Conservation (phyloP, 1,140 invertebrate species). For the Paracyclopina nana region DNA sequence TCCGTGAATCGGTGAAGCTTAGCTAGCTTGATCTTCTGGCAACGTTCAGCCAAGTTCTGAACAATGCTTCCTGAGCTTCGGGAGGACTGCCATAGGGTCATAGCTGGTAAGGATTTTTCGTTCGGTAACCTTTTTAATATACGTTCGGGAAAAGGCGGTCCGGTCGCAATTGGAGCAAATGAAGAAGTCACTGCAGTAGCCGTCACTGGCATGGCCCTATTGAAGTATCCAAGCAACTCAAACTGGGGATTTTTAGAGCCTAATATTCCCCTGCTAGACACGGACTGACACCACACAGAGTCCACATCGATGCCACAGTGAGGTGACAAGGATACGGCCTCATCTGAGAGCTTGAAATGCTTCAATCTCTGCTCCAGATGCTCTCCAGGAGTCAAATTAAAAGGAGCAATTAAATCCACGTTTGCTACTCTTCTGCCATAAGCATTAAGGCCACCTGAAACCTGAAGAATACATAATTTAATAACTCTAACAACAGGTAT, state of each 20-base stretch:
- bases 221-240: no score
- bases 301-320: no score
- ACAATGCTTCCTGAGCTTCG: not conserved
- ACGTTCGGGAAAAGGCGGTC: not conserved
- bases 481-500: not conserved
- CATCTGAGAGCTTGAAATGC: no score
- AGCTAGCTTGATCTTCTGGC: not conserved
- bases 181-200: not conserved
- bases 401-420: not conserved
- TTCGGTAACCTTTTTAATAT: not conserved
- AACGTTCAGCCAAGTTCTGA: not conserved
- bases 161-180: not conserved
- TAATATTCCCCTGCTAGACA: no score
- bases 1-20: constrained; percentile 9
- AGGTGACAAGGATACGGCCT: no score
- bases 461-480: not conserved
- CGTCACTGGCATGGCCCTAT: no score
- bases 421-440: not conserved
- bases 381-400: not conserved
- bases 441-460: not conserved
- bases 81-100: not conserved
- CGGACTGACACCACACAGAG: no score
- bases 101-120: not conserved
- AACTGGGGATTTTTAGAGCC: no score
- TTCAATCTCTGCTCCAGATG: no score